Percentiles rank a stretch among this genome's conserved stretches.
Conservation (phyloP, 2,797 vertebrate species). For the Hyperoplus lanceolatus region DNA sequence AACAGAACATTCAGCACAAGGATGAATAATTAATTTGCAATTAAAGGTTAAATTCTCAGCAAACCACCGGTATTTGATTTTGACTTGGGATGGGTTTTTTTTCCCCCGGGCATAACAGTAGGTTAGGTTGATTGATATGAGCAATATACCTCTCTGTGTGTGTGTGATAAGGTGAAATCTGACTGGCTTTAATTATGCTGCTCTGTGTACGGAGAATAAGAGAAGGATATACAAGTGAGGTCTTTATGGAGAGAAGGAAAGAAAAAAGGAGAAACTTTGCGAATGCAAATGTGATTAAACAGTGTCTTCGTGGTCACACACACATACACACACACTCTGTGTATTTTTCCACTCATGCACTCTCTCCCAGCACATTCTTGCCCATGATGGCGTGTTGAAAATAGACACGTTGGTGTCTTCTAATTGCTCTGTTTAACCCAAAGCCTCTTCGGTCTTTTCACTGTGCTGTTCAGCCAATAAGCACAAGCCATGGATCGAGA, state of each 20-base stretch:
- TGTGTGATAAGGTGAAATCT: constrained; percentile 72
- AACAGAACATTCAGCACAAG: constrained; percentile 68
- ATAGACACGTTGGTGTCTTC: constrained; percentile 70
- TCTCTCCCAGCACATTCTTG: constrained; percentile 47
- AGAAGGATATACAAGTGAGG: constrained; percentile 35
- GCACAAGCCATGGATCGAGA: constrained; percentile 99
- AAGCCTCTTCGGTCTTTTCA: constrained; percentile 64
- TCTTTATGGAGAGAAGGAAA: constrained; percentile 26
- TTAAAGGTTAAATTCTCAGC: constrained; percentile 81
- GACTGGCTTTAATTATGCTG: constrained; percentile 74
- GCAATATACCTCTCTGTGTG: constrained; percentile 62
- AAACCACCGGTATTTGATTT: constrained; percentile 72
- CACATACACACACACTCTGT: constrained; percentile 45
- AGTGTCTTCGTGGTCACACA: constrained; percentile 54
- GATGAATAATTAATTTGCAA: constrained; percentile 83
- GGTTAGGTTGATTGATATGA: constrained; percentile 70
- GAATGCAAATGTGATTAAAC: constrained; percentile 50
- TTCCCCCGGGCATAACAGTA: constrained; percentile 24
- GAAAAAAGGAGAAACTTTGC: constrained; percentile 24
- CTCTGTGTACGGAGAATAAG: constrained; percentile 58
- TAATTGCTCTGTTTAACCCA: constrained; percentile 83
- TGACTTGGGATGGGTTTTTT: constrained; percentile 40
- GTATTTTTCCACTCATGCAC: constrained; percentile 42
- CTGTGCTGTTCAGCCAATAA: constrained; percentile 92
- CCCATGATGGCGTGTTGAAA: constrained; percentile 73